phyloP scores from a whole-genome alignment of 2,113 vertebrate species.

The Calyptommatus sinebrachiatus region DNA sequence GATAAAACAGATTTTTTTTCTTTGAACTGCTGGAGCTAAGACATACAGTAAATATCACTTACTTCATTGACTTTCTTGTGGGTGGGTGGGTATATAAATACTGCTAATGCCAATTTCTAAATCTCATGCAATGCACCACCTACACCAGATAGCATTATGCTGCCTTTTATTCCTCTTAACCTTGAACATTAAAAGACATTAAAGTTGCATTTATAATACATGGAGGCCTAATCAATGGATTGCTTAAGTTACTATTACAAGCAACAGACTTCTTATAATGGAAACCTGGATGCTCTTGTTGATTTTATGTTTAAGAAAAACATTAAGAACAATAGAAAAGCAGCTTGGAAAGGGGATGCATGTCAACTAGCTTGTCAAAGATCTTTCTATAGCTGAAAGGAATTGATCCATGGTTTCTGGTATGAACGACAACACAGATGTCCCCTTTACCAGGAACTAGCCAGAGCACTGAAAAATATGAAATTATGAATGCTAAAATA shows the following conservation, averaged over 20 bases:
- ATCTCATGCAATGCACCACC: constrained; percentile 50
- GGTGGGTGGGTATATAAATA: constrained; percentile 34
- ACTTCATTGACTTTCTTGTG: constrained; percentile 27
- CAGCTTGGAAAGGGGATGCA: constrained; percentile 42
- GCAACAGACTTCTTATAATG: constrained; percentile 57
- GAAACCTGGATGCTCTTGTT: constrained; percentile 29
- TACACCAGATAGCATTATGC: constrained; percentile 46
- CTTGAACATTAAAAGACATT: constrained; percentile 57
- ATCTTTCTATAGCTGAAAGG: neutral
- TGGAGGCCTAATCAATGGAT: constrained; percentile 47
- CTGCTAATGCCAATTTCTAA: constrained; percentile 45
- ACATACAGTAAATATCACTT: constrained; percentile 42
- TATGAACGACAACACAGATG: neutral
- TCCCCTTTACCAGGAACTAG: constrained; percentile 2
- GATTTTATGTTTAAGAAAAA: constrained; percentile 59
- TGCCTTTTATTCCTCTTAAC: constrained; percentile 12
- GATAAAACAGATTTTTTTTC: constrained; percentile 27
- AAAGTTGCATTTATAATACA: constrained; percentile 33
- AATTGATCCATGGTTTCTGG: neutral
- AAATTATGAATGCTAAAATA: neutral
- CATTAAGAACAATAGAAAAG: constrained; percentile 56
- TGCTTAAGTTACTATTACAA: constrained; percentile 57
- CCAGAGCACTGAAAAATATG: constrained; percentile 26
- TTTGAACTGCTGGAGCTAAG: constrained; percentile 15
- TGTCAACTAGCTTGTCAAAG: neutral